These are phyloP conservation scores for Herpailurus yagouaroundi DNA, from an alignment of 2,113 vertebrate genomes.

Conservation along the genomic window DNA sequence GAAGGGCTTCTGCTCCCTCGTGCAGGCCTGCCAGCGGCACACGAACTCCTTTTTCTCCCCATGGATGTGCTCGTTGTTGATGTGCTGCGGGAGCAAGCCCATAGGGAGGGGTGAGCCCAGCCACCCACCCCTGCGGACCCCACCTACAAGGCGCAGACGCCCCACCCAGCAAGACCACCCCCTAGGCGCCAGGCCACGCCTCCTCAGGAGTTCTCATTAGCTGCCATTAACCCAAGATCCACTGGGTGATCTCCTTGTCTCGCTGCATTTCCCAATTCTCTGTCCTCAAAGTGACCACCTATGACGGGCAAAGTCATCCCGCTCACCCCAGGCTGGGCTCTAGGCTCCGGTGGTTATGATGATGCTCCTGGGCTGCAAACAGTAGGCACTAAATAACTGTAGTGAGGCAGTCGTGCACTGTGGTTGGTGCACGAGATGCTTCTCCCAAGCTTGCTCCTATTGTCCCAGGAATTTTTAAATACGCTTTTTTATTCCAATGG, in stretches of 20 bases:
- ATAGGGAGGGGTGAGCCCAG: neutral
- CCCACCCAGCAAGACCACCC: neutral
- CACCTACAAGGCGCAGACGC: fast-evolving
- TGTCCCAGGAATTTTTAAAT: neutral
- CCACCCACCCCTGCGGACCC: fast-evolving
- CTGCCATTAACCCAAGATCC: neutral
- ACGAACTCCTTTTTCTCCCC: constrained; percentile 99
- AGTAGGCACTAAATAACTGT: neutral
- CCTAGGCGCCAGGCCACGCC: neutral
- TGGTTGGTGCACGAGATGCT: neutral
- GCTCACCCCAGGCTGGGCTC: neutral
- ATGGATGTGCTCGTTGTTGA: constrained; percentile 99
- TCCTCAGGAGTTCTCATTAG: neutral
- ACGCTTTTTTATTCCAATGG: neutral
- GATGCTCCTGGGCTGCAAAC: neutral
- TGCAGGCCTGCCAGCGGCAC: constrained; percentile 98
- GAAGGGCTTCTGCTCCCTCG: constrained; percentile 97
- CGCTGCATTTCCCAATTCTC: neutral
- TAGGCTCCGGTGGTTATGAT: neutral
- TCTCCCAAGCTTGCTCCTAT: neutral
- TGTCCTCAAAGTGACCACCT: neutral
- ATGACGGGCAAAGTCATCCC: neutral
- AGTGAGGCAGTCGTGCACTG: neutral
- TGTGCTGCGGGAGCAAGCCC: constrained; percentile 89
- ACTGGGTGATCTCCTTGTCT: neutral